Base-by-base conservation (phyloP, 2,113 vertebrate genomes). In the Seriola dumerili region DNA sequence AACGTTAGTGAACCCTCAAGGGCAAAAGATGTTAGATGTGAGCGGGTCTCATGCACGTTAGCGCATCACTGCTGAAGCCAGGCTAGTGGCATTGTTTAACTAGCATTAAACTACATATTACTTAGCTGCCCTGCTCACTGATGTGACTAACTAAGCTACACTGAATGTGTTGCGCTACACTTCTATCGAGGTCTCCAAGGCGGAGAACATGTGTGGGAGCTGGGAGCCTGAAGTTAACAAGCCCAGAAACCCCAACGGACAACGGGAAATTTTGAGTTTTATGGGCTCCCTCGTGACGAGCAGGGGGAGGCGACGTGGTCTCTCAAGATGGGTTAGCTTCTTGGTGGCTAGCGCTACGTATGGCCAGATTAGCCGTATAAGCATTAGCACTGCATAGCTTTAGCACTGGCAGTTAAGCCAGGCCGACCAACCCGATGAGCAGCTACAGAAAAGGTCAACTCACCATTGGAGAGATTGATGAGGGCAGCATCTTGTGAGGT, bases 381-480 rank as follows among this genome's bases (percentile, higher is more conserved):
- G 91, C 87, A 54, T 91, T 89, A 88, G 88, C 87, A 58, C 48
- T 75, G 76, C 66, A 44, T 90, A 86, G 90, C 85, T 80, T 90
- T 90, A 92, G 88, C 89, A 65, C 8, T 71, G 69, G 72, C 54
- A 55, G 63, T 61, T 62, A 17, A 91, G 52, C 72, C 72, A 85
- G 90, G 90, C 85, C 87, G 76, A 83, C 61, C 65, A 54, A 68
- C 84, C 84, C 67, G 67, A 44, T 38, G 12, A 76, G 76, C 71
- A 29, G 68, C 76, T 12, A 25, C 55, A 4, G 38, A 34, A 76
- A 81, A 72, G 57, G 63, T 77, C 58, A 80, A 91, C 96, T 95
- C 89, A 96, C 97, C 95, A 95, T 97, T 97, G 89, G 96, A 96
- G 84, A 97, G 96, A 87, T 96, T 96, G 93, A 95, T 90, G 84